Evolutionary conservation across 2,797 vertebrate genomes (phyloP), one percentile per base, ranked within the genome.

Genomic region (Sylvilagus floridanus): DNA sequence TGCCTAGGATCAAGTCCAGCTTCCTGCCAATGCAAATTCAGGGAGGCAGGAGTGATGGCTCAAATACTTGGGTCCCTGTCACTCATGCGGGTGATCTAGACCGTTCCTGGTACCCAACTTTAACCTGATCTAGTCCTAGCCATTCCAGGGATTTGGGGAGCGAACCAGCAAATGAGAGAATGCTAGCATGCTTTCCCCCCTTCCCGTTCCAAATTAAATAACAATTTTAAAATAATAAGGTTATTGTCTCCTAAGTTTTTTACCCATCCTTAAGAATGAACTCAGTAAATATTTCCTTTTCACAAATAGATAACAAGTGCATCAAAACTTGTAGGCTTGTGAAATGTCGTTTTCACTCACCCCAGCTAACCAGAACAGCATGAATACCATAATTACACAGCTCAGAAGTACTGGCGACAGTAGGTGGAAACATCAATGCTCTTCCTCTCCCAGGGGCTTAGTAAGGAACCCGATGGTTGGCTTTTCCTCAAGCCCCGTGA

Each of bases 311-410:
- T 79, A 77, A 16, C n/a, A 88, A 68, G 16, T 3, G 12, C 28
- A 78, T 75, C 52, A 87, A 85, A 76, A 32, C 60, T 32, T 21
- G 12, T 13, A 22, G n/a, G 75, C 86, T 65, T 90, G 47, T 83
- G 83, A 95, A 95, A 93, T 77, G 50, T 50, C 60, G 66, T 92
- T 32, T 84, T 86, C 63, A 68, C 32, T 84, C 75, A 57, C 52
- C 76, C 42, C 42, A 47, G 42, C 42, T 47, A 47, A 47, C 42
- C 42, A 47, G 42, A 47, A 47, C 42, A 47, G 42, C 42, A 57
- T 24, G 52, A 68, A 78, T 9, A 90, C 24, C 72, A 83, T 57
- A 84, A 65, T 37, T 52, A 77, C 7, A 54, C 19, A 52, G 79
- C 37, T 42, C 22, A 52, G 32, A 21, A 60, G 42, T 7, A 72